Base-by-base conservation (phyloP, 2,797 vertebrate species). In the Spinibarbus caldwelli region DNA sequence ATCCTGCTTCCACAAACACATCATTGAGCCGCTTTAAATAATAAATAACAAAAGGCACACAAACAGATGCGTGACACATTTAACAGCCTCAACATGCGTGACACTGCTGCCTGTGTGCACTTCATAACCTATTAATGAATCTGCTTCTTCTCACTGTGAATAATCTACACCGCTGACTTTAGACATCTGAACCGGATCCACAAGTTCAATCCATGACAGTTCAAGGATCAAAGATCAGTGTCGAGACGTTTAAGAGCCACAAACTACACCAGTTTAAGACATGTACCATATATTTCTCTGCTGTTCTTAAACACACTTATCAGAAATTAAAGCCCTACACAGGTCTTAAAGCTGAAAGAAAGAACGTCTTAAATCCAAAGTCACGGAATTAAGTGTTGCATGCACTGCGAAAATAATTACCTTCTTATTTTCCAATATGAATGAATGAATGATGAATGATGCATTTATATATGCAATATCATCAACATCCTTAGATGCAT, bases 141-240 rank as follows among this genome's bases (percentile, higher is more conserved):
- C 90, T 83, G 71, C 86, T 85, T 68, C 86, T 49, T 64, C 78
- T 43, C 9, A 85, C 34, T 71, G 73, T 81, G 62, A 80, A 57
- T 52, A 43, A 38, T 73, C 87, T 75, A 86, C 71, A 87, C 64
- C 85, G 78, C 29, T 10, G 54, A 59, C 54, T 59, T 82, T 7
- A 64, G 72, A 83, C 52, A 72, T 77, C 36, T 77, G 21, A 77
- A 67, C 82, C 2, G 1, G 31, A 38, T 49, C 38, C 8, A 68
- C 31, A 15, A 62, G 52, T 5, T n/a, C n/a, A n/a, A n/a, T n/a
- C n/a, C n/a, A n/a, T n/a, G n/a, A n/a, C n/a, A n/a, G n/a, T n/a
- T 77, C 72, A 83, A 34, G 75, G 17, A 76, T 52, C 57, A 64
- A 26, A 83, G 82, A 38, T 83, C 71, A 76, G 19, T 14, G 10